Conservation (phyloP, 1,140 invertebrate genomes). For the Leptinotarsa defecta region DNA sequence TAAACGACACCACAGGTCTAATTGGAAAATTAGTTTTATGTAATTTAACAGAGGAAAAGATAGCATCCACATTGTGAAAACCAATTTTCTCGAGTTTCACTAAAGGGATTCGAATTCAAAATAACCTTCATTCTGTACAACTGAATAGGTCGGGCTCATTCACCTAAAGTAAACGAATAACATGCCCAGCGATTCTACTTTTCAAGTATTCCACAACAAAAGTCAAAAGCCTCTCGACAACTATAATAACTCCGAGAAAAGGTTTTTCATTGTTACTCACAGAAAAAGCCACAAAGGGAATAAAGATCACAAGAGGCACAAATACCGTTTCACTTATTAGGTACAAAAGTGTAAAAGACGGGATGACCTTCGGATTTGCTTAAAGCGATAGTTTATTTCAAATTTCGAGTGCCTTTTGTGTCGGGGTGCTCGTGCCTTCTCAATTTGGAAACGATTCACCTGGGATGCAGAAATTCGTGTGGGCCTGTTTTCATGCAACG, state of each 20-base stretch:
- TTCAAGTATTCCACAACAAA: slow-evolving; percentile 1
- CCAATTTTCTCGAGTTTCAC: too few species aligned
- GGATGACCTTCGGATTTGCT: not conserved
- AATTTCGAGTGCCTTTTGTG: slow-evolving; percentile 5
- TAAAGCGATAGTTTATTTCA: slow-evolving; percentile 2
- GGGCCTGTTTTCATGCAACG: not conserved
- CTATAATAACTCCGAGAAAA: not conserved
- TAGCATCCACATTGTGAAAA: too few species aligned
- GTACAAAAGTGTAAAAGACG: slow-evolving; percentile 7
- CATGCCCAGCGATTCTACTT: not conserved
- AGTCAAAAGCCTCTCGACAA: slow-evolving; percentile 5
- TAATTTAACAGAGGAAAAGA: too few species aligned
- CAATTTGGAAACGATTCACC: not conserved
- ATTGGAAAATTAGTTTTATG: too few species aligned
- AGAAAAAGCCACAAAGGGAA: not conserved
- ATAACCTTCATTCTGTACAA: too few species aligned
- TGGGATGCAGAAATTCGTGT: not conserved
- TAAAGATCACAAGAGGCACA: slow-evolving; percentile 5
- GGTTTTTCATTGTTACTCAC: slow-evolving; percentile 1
- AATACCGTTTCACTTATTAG: slow-evolving; percentile 8
- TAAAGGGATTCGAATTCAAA: too few species aligned
- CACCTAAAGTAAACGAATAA: not conserved
- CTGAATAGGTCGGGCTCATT: too few species aligned
- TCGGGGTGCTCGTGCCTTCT: not conserved
- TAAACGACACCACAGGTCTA: too few species aligned